Evolutionary conservation across 2,888 invertebrate genomes (phyloP).

Genomic region (Tanypteryx hageni): DNA sequence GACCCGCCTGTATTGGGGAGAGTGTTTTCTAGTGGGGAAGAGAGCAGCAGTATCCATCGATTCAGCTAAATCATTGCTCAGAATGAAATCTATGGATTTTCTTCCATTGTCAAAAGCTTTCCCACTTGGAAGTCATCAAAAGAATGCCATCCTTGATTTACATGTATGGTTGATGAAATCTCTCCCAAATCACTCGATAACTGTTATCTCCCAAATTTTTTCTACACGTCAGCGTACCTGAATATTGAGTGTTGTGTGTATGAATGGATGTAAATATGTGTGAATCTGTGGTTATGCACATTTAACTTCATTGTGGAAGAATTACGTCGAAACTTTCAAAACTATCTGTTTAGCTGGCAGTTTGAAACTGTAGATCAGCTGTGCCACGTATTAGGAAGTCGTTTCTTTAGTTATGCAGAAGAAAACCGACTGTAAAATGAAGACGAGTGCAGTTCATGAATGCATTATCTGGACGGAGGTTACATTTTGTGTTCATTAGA

Average conservation of each 20-base stretch:
- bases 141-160: slow-evolving; percentile 1
- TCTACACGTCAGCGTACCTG: slow-evolving; percentile 52
- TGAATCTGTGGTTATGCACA: slow-evolving; percentile 1
- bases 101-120: neutral
- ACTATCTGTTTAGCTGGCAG: neutral
- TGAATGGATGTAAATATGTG: slow-evolving; percentile 26
- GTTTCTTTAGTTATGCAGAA: neutral
- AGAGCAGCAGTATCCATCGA: neutral
- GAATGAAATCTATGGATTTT: neutral
- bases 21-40: neutral
- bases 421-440: neutral
- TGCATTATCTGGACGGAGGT: slow-evolving; percentile 19
- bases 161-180: slow-evolving; percentile 21
- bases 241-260: slow-evolving; percentile 40
- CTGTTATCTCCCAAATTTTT: slow-evolving; percentile 31
- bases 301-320: slow-evolving; percentile 2
- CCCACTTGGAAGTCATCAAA: neutral
- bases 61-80: neutral
- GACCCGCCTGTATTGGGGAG: neutral
- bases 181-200: slow-evolving; percentile 24
- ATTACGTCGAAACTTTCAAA: neutral
- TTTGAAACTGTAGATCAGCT: neutral
- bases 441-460: neutral
- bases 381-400: neutral
- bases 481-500: neutral